phyloP scores from a whole-genome alignment of 2,113 vertebrate genomes.

The Orientallactaga bullata region DNA sequence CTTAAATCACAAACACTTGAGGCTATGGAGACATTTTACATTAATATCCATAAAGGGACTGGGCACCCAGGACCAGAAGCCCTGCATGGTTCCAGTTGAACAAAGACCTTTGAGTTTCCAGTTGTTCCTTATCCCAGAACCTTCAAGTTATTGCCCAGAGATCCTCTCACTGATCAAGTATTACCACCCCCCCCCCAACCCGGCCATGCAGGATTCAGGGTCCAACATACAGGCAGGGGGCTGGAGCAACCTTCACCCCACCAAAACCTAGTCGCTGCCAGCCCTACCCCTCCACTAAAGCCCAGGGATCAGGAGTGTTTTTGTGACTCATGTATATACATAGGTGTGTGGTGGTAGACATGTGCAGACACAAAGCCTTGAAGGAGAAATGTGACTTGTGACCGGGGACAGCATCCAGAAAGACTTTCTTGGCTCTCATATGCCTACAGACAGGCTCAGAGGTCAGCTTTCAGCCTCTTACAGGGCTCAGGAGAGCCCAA shows the following conservation, averaged over 20 bases:
- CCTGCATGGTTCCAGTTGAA: background rate
- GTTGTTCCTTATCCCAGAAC: background rate
- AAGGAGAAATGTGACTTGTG: background rate
- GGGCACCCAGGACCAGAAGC: background rate
- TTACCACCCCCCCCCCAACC: background rate
- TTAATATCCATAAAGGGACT: no score
- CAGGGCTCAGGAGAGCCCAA: background rate
- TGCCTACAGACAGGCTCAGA: background rate
- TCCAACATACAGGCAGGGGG: background rate
- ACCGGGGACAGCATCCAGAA: background rate
- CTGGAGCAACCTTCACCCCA: background rate
- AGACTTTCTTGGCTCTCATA: background rate
- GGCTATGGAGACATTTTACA: no score
- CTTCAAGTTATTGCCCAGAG: no score
- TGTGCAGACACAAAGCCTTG: background rate
- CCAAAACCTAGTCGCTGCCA: background rate
- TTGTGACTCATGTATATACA: background rate
- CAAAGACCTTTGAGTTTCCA: no score
- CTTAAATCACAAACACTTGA: no score
- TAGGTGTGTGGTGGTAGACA: background rate
- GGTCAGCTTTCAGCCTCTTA: background rate
- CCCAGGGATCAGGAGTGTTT: background rate
- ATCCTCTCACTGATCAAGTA: background rate
- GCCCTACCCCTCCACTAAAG: background rate
- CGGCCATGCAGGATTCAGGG: background rate